Evolutionary conservation across 2,888 invertebrate species (phyloP).

Genomic region (Agrotis exclamationis): DNA sequence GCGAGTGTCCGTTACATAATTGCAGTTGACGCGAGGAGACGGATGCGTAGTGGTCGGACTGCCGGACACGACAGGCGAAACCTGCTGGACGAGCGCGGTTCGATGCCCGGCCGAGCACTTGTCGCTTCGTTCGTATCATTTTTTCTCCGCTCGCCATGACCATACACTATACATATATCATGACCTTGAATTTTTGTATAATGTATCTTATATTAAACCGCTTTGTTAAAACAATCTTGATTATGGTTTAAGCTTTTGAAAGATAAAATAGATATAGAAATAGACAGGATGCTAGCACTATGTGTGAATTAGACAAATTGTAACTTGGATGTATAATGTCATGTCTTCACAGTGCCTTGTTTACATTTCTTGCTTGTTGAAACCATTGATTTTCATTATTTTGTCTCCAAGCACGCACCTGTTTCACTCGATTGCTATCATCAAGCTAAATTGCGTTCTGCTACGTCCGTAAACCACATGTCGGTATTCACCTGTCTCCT

Average conservation of each 20-base stretch:
- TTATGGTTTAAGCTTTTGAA: slow-evolving; percentile 15
- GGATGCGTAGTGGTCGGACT: slow-evolving; percentile 72
- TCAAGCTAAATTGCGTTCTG: slow-evolving; percentile 18
- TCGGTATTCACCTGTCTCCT: slow-evolving; percentile 34
- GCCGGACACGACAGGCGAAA: slow-evolving; percentile 73
- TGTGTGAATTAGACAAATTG: too few relatives aligned
- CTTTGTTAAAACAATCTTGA: slow-evolving; percentile 23
- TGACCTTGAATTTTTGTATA: slow-evolving; percentile 71
- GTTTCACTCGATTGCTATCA: slow-evolving; percentile 16
- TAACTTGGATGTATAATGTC: background rate
- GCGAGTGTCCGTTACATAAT: slow-evolving; percentile 79
- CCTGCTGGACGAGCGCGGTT: slow-evolving; percentile 83
- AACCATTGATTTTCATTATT: slow-evolving; percentile 9
- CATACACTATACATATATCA: slow-evolving; percentile 67
- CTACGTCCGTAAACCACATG: slow-evolving; percentile 34
- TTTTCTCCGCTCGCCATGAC: slow-evolving; percentile 71
- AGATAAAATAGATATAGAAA: background rate
- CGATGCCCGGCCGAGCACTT: slow-evolving; percentile 83
- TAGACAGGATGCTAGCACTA: too few relatives aligned
- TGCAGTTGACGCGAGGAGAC: slow-evolving; percentile 76
- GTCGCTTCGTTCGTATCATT: slow-evolving; percentile 71
- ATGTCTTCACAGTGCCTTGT: background rate
- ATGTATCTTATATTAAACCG: slow-evolving; percentile 24
- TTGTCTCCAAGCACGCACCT: background rate
- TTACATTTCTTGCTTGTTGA: background rate